Evolutionary conservation across 2,888 invertebrate genomes (phyloP), one percentile per base, ranked within the genome.

Genomic region (Prenolepis imparis): DNA sequence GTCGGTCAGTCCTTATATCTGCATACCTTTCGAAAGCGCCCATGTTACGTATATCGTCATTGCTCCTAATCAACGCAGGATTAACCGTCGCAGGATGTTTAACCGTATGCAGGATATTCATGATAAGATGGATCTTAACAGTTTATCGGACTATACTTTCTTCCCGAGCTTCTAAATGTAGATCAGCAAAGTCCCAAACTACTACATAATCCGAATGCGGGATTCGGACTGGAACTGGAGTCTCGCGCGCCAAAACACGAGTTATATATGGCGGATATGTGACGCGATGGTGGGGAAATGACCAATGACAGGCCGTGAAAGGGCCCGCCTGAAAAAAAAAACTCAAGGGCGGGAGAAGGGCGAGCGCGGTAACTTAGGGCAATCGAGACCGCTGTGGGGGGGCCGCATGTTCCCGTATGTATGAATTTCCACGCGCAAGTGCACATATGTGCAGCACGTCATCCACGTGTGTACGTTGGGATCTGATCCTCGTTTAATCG

Each of bases 321-420:
- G 86, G 91, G 92, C 92, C 92, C 92, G 93, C 93, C 87, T 90
- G 91, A 93, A 87, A 55, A 77, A 84, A 86, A 86, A 88, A 32
- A 52, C 81, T 84, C 77, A 84, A 55, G 55, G 77, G 55, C 36
- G 12, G 15, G 32, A 12, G 52, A 32, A 32, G 68, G 68, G 24
- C 55, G 52, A 70, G 44, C 3, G 67, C 52, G 39, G 67, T 67
- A 81, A 83, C 55, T 67, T 80, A 21, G 55, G 61, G 82, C 36
- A 68, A 39, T 28, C 57, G 59, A 12, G 59, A 12, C 66, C 86
- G 66, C 86, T 85, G 78, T 88, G 86, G 88, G 88, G 48, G 90
- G 88, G 89, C 82, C 84, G 44, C 70, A 18, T 18, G 66, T 21
- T 41, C 67, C 66, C 83, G 15, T 84, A 82, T 75, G 68, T 63